These are phyloP conservation scores for Chaetogeoica ovagalla DNA, from an alignment of 2,888 invertebrate genomes.

Conservation along the genomic window DNA sequence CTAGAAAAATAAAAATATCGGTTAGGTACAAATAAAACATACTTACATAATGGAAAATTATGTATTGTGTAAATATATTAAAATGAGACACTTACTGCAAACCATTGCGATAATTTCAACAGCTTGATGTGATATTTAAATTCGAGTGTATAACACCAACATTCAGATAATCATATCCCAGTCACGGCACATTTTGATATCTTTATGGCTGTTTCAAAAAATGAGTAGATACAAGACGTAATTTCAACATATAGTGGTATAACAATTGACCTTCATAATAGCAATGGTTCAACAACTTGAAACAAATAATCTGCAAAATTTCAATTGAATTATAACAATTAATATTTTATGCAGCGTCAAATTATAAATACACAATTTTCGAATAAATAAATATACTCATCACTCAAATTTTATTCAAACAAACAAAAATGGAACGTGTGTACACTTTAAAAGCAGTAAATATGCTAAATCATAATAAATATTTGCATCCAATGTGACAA, in stretches of 20 bases:
- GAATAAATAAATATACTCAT: not conserved
- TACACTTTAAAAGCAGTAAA: not conserved
- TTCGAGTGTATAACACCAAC: slow-evolving; percentile 8
- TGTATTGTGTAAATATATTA: not conserved
- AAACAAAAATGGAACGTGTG: not conserved
- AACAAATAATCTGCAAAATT: slow-evolving; percentile 17
- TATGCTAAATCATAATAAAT: not conserved
- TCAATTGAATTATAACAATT: not conserved
- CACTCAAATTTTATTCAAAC: not conserved
- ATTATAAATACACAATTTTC: not conserved
- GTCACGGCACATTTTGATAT: slow-evolving; percentile 41
- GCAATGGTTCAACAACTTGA: not conserved
- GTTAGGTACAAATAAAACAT: not conserved
- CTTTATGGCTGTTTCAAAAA: slow-evolving; percentile 44
- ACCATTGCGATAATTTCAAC: slow-evolving; percentile 45
- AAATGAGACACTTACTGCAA: not conserved
- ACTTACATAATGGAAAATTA: no score
- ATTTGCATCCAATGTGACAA: not conserved
- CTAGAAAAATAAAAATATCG: not conserved
- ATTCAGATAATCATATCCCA: slow-evolving; percentile 44
- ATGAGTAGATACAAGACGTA: slow-evolving; percentile 45
- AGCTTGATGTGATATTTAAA: slow-evolving; percentile 4
- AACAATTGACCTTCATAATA: slow-evolving; percentile 1
- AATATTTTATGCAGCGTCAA: slow-evolving; percentile 13
- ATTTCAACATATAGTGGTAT: slow-evolving; percentile 29